Evolutionary conservation across 2,797 vertebrate species (phyloP), one percentile per base, ranked within the genome.

Genomic region (Picus viridis): DNA sequence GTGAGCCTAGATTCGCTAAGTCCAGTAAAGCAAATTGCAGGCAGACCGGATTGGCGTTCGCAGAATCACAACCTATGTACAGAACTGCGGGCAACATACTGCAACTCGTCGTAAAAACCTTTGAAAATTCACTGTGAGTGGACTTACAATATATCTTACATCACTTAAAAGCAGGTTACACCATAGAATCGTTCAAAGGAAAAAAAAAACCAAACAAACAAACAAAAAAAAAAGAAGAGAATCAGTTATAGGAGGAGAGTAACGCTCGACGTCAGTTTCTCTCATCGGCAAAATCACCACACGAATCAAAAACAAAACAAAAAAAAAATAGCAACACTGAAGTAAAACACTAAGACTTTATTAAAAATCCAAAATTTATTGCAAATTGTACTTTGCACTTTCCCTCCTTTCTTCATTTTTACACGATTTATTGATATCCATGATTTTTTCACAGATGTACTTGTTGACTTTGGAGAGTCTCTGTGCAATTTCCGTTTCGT

Each of bases 381-480:
- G 98, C 97, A 98, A 97, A 95, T 98, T 98, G 96, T 98, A 98
- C 98, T 99, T 99, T 97, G 99, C 99, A 88, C 94, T 93, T 97
- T 99, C 99, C 97, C 99, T 98, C 90, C 99, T 98, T 97, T 99
- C 99, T 98, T 99, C 99, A 75, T 99, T 99, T 98, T 99, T 99
- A 98, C 99, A 99, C 92, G 99, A 99, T 98, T 99, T 99, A 98
- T 99, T 99, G 98, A 99, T 99, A 98, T 99, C 99, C 99, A 99
- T 99, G 95, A 99, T 99, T 98, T 99, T 99, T 98, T 99, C 99
- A 98, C 99, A 99, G 98, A 99, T 99, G 98, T 99, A 99, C 97
- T 99, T 99, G 99, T 99, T 99, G 98, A 99, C 99, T 99, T 99
- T 99, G 98, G 99, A 99, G 98, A 99, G 98, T 98, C 99, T 98